Evolutionary conservation across 2,113 vertebrate genomes (phyloP).

Genomic region (Entomyzon cyanotis): DNA sequence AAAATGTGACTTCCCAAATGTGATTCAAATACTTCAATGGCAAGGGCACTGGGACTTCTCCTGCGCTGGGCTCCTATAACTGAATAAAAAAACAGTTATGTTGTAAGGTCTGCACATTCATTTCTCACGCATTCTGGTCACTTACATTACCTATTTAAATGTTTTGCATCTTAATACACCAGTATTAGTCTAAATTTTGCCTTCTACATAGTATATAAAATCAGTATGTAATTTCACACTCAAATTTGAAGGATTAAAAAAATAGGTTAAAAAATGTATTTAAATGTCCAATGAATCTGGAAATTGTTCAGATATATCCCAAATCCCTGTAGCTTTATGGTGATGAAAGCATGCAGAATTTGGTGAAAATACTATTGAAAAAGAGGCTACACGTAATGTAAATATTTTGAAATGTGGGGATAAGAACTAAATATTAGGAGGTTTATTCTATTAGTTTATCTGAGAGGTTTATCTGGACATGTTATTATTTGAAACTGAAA

Average conservation of each 20-base stretch:
- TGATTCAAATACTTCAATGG: constrained; percentile 94
- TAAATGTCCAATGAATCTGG: background rate
- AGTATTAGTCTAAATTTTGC: background rate
- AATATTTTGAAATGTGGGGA: background rate
- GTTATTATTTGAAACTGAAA: background rate
- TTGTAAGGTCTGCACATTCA: constrained; percentile 61
- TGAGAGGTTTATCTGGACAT: background rate
- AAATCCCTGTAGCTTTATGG: background rate
- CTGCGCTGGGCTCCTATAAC: constrained; percentile 96
- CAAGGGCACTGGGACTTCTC: constrained; percentile 88
- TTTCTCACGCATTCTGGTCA: background rate
- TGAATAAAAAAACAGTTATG: constrained; percentile 78
- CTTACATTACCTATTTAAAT: background rate
- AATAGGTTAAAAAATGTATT: background rate
- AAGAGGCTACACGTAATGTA: background rate
- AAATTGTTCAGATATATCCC: background rate
- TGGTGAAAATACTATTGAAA: background rate
- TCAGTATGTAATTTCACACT: background rate
- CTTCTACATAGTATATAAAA: background rate
- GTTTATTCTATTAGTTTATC: background rate
- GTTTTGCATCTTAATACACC: background rate
- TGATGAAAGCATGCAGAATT: background rate
- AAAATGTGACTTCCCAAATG: constrained; percentile 99
- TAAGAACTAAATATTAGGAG: background rate
- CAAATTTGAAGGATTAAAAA: background rate